Evolutionary conservation across 2,797 vertebrate genomes (phyloP).

Genomic region (Peromyscus melanophrys): DNA sequence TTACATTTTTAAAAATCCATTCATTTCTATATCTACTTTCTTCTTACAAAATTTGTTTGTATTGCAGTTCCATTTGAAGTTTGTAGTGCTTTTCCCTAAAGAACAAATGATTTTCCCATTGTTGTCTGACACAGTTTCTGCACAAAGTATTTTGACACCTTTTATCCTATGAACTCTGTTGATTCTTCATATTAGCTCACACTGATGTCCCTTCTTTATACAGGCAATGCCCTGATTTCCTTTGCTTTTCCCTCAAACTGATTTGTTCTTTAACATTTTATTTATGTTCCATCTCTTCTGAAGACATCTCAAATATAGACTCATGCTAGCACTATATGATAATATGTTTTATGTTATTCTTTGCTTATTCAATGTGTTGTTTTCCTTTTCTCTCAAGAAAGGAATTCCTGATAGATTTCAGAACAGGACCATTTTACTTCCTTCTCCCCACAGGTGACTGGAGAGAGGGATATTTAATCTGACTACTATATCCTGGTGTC

Average conservation of each 20-base stretch:
- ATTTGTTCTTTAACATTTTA: neutral
- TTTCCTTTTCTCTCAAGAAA: neutral
- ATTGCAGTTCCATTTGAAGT: slow-evolving; percentile 12
- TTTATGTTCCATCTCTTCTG: neutral
- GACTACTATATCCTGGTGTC: neutral
- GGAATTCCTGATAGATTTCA: neutral
- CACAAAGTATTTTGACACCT: neutral
- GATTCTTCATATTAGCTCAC: neutral
- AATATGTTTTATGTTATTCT: neutral
- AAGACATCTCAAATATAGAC: neutral
- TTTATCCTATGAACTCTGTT: neutral
- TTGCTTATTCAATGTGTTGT: neutral
- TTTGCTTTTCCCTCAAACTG: neutral
- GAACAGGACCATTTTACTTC: neutral
- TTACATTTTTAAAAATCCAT: neutral
- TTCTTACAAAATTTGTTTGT: neutral
- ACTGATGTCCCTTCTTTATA: neutral
- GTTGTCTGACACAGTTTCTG: neutral
- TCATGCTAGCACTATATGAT: neutral
- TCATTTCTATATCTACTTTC: neutral
- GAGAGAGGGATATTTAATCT: neutral
- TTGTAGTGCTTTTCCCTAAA: neutral
- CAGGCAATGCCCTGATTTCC: neutral
- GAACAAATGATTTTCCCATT: neutral
- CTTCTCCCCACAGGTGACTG: neutral